Evolutionary conservation across 2,797 vertebrate genomes (phyloP).

Genomic region (Sparus aurata): DNA sequence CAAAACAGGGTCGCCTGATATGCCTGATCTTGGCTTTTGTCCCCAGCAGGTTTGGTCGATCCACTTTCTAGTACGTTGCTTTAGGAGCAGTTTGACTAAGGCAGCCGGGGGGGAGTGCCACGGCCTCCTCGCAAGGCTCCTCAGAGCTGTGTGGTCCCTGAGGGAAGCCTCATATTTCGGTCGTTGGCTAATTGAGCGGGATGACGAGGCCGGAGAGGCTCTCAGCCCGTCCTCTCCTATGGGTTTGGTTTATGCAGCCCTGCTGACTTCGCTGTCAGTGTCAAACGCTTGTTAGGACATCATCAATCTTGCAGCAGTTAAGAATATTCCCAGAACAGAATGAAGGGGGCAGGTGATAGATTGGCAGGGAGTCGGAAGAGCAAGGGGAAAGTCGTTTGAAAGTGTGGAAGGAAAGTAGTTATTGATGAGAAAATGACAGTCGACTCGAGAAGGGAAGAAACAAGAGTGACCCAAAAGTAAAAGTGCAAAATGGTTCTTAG

Average conservation of each 20-base stretch:
- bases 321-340: conserved; percentile 84
- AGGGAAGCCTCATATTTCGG: conserved; percentile 82
- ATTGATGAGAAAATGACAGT: conserved; percentile 31
- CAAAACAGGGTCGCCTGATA: conserved; percentile 41
- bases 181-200: conserved; percentile 82
- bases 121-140: conserved; percentile 37
- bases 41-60: conserved; percentile 17
- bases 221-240: conserved; percentile 74
- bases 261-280: conserved; percentile 89
- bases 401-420: conserved; percentile 9
- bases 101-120: conserved; percentile 17
- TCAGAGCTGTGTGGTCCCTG: conserved; percentile 71
- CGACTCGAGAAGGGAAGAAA: conserved; percentile 4
- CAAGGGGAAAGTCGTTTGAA: conserved; percentile 40
- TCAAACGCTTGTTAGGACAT: conserved; percentile 88
- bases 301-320: conserved; percentile 87
- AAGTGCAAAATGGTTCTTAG: conserved; percentile 4
- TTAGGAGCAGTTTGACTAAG: conserved; percentile 23
- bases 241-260: conserved; percentile 85
- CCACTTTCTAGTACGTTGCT: conserved; percentile 9
- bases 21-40: conserved; percentile 27
- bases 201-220: conserved; percentile 81
- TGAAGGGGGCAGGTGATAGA: conserved; percentile 83
- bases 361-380: conserved; percentile 36
- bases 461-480: conserved; percentile 14